Base-by-base conservation (phyloP, 64 coral and sea anemone genomes). In the Pachyseris speciosa region DNA sequence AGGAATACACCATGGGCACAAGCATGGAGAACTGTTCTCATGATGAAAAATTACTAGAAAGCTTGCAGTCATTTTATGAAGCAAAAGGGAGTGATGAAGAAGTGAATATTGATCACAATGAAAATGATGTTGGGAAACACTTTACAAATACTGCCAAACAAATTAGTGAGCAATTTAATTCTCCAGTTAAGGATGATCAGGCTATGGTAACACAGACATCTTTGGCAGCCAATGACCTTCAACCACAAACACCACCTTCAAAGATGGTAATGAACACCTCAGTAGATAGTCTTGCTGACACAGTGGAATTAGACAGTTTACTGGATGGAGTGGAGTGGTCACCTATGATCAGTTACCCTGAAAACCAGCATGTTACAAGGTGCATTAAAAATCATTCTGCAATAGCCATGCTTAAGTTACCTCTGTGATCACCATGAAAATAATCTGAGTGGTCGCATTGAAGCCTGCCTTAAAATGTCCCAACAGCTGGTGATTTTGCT, bases 321-420 rank as follows among this genome's bases (percentile, higher is more conserved):
- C 55, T 96, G 28, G 91, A 86, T 47, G 95, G 95, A 12, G 50
- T 96, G 0, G 86, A 81, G 73, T 96, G 91, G 91, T 96, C 95
- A 25, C 95, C 95, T 16, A 9, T 90, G 65, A 25, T 81, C 53
- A 81, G 9, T 40, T 40, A 0, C 13, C 33, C 77, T 7, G 52
- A 81, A 24, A 61, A 38, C 13, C 37, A 39, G 22, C 32, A 64
- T 13, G 25, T 6, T 61, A 9, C 34, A 39, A 15, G 77, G 77
- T 81, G 26, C 7, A 24, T 43, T 10, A 0, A 12, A 42, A 2
- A 12, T 10, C 15, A 4, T 2, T 15, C 25, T 68, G 9, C n/a
- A n/a, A n/a, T n/a, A n/a, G n/a, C n/a, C n/a, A n/a, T n/a, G n/a
- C n/a, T n/a, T n/a, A n/a, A n/a, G n/a, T n/a, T n/a, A n/a, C n/a